Evolutionary conservation across 1,140 invertebrate species (phyloP).

Genomic region (Venturia canescens): DNA sequence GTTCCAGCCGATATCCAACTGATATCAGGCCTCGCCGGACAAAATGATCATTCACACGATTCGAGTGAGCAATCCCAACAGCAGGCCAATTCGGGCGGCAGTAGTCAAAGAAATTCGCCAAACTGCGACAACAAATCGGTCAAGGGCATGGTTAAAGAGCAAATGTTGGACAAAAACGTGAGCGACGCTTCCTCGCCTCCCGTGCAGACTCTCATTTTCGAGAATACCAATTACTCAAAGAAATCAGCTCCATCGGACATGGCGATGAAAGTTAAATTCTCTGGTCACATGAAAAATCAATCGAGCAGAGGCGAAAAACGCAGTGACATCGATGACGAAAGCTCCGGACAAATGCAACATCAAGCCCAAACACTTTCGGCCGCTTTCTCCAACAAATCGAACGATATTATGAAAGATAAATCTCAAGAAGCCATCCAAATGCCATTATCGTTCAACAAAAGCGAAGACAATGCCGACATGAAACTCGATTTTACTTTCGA

Average conservation of each 20-base stretch:
- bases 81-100: constrained; percentile 66
- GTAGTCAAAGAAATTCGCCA: constrained; percentile 79
- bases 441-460: constrained; percentile 80
- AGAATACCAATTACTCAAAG: constrained; percentile 91
- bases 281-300: constrained; percentile 74
- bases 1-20: constrained; percentile 68
- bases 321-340: constrained; percentile 69
- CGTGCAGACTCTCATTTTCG: constrained; percentile 93
- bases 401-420: constrained; percentile 78
- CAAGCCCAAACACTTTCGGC: constrained; percentile 75
- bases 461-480: constrained; percentile 90
- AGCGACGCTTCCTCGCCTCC: constrained; percentile 86
- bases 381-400: constrained; percentile 81
- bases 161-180: constrained; percentile 77
- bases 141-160: constrained; percentile 63
- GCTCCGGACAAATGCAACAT: constrained; percentile 60
- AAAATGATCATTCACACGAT: constrained; percentile 66
- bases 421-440: constrained; percentile 80
- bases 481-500: constrained; percentile 94
- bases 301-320: constrained; percentile 72
- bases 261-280: constrained; percentile 76
- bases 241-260: constrained; percentile 70
- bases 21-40: constrained; percentile 64
- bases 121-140: constrained; percentile 69
- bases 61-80: constrained; percentile 59